Percentiles rank a stretch among this genome's conserved stretches.
Conservation (phyloP, 2,797 vertebrate species). For the Fratercula arctica region DNA sequence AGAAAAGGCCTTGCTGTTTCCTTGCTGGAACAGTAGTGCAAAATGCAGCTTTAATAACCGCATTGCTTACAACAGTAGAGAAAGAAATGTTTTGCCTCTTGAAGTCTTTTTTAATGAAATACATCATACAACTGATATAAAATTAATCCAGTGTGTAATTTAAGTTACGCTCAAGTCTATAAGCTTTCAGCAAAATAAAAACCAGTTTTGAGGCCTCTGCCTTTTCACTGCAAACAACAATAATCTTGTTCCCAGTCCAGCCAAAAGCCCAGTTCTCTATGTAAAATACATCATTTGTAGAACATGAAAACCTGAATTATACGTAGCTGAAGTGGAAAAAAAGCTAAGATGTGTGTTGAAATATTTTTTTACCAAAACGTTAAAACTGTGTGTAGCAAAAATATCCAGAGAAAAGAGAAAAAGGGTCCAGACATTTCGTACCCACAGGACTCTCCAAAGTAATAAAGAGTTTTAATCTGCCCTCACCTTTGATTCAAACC, state of each 20-base stretch:
- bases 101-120: background rate
- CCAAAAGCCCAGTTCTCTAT: background rate
- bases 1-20: background rate
- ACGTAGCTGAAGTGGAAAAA: background rate
- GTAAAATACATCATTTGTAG: background rate
- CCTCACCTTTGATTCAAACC: constrained; percentile 14
- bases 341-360: background rate
- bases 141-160: constrained; percentile 5
- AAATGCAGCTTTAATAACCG: background rate
- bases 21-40: background rate
- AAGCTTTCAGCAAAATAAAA: background rate
- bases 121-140: background rate
- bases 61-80: constrained; percentile 3
- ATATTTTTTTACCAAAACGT: background rate
- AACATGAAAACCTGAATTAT: background rate
- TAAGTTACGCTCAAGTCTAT: background rate
- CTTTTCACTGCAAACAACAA: background rate
- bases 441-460: background rate
- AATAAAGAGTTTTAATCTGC: background rate
- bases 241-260: background rate
- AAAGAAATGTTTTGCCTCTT: constrained; percentile 4
- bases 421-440: background rate
- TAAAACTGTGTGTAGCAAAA: background rate
- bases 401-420: background rate
- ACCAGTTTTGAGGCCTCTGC: background rate